Evolutionary conservation across 2,113 vertebrate genomes (phyloP), one percentile per base, ranked within the genome.

Genomic region (Lepisosteus osseus): DNA sequence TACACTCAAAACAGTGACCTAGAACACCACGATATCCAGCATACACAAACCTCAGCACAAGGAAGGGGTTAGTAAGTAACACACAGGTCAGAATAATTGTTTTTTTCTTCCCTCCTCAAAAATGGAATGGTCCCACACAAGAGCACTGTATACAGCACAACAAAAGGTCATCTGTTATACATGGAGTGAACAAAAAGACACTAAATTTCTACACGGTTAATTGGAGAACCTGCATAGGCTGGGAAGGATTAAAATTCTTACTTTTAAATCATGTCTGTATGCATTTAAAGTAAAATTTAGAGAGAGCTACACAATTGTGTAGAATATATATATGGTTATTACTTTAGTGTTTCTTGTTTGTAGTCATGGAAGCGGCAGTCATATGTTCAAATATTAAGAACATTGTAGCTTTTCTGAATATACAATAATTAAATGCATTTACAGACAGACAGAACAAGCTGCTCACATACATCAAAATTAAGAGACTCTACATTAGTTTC

Each of bases 21-120:
- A 95, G 94, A 96, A 98, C 95, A 95, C 89, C 95, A 98, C 95
- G 94, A 98, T 95, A 97, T 90, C 96, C 94, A 96, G 95, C 94
- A 95, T 93, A 96, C 94, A 95, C 91, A 90, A 94, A 95, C 94
- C 95, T 94, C 89, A 90, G 92, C 92, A 88, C 75, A 71, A 72
- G 89, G 77, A 82, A 88, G 87, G 88, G 82, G 91, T 93, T 94
- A 92, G 91, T 94, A 91, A 92, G 94, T 86, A 29, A 93, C 93
- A 93, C 90, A 94, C 85, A 85, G 85, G 85, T 91, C 90, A 93
- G 84, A 91, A 92, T 90, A 86, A 90, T 86, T 91, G 86, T 85
- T 87, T 82, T 63, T 29, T 29, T 29, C 29, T 29, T 85, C 89
- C 92, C 91, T 94, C 91, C 88, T 90, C 70, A 84, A 63, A 87